Evolutionary conservation across 2,797 vertebrate genomes (phyloP), one percentile per base, ranked within the genome.

Genomic region (Novumbra hubbsi): DNA sequence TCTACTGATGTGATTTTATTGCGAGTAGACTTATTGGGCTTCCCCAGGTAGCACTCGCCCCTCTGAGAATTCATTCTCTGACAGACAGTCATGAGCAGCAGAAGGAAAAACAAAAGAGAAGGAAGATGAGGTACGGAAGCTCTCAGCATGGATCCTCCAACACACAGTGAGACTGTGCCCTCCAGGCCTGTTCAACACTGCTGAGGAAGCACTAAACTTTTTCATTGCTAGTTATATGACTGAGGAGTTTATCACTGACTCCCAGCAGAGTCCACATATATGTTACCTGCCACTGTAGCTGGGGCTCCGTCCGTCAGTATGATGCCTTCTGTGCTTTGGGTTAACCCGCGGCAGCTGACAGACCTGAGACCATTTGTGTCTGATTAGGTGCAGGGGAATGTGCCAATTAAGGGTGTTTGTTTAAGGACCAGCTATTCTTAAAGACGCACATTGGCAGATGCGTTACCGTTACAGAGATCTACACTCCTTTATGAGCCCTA

Each of bases 401-500:
- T 89, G 83, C 78, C 85, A 88, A 86, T 91, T 86, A 85, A 76
- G 83, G 74, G 64, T 77, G 85, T 88, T 84, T 86, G 76, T 81
- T 78, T 78, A 57, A 55, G 71, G 68, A 81, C 63, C 60, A 82
- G 78, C 73, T 78, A 76, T 83, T 72, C 81, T 74, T 71, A 80
- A 83, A 80, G 69, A 73, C 55, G 0, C 28, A 64, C 63, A 30
- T 19, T 32, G 62, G 62, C 16, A 32, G 16, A 32, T 64, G 16
- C 32, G 15, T 11, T 14, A 17, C 63, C 63, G 15, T 4, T 34
- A 32, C 63, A 32, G 63, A 16, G 15, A 34, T 17, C 30, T 32
- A 30, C 17, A 32, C 5, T 19, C 63, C 63, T 64, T 63, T 16
- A 60, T 27, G n/a, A 24, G 28, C 11, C 27, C 15, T 32, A 32